Evolutionary conservation across 2,113 vertebrate genomes (phyloP), one percentile per base, ranked within the genome.

Genomic region (Myrmecobius fasciatus): DNA sequence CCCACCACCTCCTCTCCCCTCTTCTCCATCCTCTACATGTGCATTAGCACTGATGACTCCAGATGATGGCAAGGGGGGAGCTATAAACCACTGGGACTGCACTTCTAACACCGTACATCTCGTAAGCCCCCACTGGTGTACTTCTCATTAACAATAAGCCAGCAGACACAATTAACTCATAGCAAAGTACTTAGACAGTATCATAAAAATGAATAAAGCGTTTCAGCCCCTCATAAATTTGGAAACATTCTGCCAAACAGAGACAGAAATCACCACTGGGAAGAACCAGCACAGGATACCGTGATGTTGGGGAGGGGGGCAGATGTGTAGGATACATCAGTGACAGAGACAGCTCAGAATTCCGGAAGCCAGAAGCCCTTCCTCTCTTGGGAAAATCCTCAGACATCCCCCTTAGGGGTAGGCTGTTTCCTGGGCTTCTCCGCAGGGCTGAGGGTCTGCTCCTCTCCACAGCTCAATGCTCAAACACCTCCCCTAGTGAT

Each of bases 21-120:
- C 0, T 36, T 14, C 54, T 28, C 1, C 0, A 0, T 20, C 5
- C 4, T 36, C 36, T 0, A n/a, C 36, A 75, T 75, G n/a, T n/a
- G 36, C 67, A 22, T 36, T 0, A 10, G 11, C 56, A 36, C 31
- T 36, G 56, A 31, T 36, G 56, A 67, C 36, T 75, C 36, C 17
- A 43, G 36, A 8, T 1, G 14, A 75, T n/a, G 67, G 67, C 2
- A 20, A 43, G 14, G 3, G 67, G 17, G 28, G 60, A 43, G 36
- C 2, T 43, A 22, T 75, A 75, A 75, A 75, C 67, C 36, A 36
- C n/a, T 22, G 67, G 67, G 36, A 6, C 67, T n/a, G 6, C 8
- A 75, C 60, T n/a, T n/a, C 60, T n/a, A 75, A 4, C 36, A 75
- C 3, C 1, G 25, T 17, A n/a, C 17, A 75, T 6, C 67, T 43